Base-by-base conservation (phyloP, 2,797 vertebrate species). In the Columba guinea region DNA sequence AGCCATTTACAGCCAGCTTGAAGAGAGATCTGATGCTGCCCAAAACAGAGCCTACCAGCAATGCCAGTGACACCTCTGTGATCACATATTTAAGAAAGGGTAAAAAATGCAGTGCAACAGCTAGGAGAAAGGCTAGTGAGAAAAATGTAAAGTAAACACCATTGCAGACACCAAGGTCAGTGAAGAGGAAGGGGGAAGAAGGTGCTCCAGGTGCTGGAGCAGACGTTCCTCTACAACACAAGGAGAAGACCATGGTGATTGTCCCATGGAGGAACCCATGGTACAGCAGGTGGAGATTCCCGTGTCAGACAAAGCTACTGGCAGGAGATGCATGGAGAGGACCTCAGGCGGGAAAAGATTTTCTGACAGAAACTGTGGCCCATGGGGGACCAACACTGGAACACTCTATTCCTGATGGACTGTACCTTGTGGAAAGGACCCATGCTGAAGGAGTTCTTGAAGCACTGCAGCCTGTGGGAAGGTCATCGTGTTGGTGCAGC, bases 271-370 rank as follows among this genome's bases (percentile, higher is more conserved):
- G 30, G 60, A 22, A 8, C 8, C 11, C 30, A 28, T 48, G 21
- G 9, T n/a, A 32, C 48, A 71, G 27, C 10, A 53, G 10, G 18
- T 64, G 39, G 17, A 68, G 18, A 32, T 30, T 70, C 8, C 32
- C 4, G 1, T 32, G 13, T 3, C 4, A 3, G 15, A 56, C 11
- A 17, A 48, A 7, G n/a, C 5, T 62, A 3, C 14, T 71, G 21
- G 8, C 28, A 51, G 32, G 20, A 74, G 20, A n/a, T 32, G 14
- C 11, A 9, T 13, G 18, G 17, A 64, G 23, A 75, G 7, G 23
- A 80, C 32, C 23, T 84, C 2, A 59, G 7, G 15, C 5, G 53
- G 14, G 27, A 70, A 5, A 3, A 70, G 23, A 3, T 74, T 48
- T 84, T 63, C n/a, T 58, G 13, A 8, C 55, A 69, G 37, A 24